These are phyloP conservation scores for Heliconius ismenius DNA, from an alignment of 2,888 invertebrate genomes.

Conservation along the genomic window DNA sequence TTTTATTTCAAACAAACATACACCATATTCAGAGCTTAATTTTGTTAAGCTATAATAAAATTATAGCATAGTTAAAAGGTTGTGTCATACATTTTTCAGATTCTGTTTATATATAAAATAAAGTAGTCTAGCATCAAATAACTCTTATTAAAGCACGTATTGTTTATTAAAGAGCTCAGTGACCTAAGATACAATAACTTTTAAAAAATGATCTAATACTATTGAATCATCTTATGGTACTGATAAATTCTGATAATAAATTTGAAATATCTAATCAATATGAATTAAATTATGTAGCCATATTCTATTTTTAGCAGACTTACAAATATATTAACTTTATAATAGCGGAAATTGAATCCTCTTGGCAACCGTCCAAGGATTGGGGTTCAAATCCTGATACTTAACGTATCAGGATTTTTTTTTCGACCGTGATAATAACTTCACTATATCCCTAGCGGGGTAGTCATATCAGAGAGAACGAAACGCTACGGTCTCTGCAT, in stretches of 20 bases:
- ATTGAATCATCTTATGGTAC: constrained; percentile 44
- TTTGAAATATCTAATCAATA: not conserved
- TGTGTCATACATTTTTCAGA: constrained; percentile 13
- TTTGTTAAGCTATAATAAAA: not conserved
- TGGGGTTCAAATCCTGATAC: too few species aligned
- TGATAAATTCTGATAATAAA: not conserved
- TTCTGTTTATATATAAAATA: constrained; percentile 10
- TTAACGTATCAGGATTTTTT: too few species aligned
- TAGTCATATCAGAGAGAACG: too few species aligned
- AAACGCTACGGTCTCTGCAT: too few species aligned
- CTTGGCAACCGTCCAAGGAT: too few species aligned
- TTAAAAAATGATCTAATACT: constrained; percentile 49
- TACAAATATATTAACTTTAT: too few species aligned
- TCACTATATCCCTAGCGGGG: too few species aligned
- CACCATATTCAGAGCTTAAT: not conserved
- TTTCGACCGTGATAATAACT: too few species aligned
- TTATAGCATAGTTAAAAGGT: not conserved
- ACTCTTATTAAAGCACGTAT: constrained; percentile 38
- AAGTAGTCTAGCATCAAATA: not conserved
- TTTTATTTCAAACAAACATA: not conserved
- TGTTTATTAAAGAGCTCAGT: constrained; percentile 44
- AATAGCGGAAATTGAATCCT: too few species aligned
- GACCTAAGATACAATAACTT: constrained; percentile 40
- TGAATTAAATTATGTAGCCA: not conserved
- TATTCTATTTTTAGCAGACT: too few species aligned